Base-by-base conservation (phyloP, 2,888 invertebrate genomes). In the Fragum sueziense region DNA sequence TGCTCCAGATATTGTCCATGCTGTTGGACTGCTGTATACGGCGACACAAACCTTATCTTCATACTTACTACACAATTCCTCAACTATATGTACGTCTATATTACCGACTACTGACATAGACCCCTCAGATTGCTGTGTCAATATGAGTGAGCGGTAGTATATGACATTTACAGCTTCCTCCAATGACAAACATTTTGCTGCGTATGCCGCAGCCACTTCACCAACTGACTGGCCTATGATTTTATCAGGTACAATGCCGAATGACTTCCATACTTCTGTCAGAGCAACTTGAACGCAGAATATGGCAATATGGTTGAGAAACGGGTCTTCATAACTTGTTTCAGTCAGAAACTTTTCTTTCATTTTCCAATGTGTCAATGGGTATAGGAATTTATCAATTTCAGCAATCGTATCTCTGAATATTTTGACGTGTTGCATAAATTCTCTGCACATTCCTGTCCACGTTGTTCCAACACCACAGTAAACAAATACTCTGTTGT, bases 201-300 rank as follows among this genome's bases (percentile, higher is more conserved):
- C 80, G 69, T 84, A 83, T 3, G 88, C 84, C 1, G 89, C 89
- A 22, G 88, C 87, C 0, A 89, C 88, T 47, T 89, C 89, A 9
- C 89, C 89, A 7, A 88, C 84, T 3, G 88, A 88, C 65, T 88
- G 88, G 25, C 89, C 89, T 20, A 89, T 67, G 17, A 88, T 82
- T 22, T 59, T 70, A 62, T 78, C 79, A 0, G 88, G 85, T 27
- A 31, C 9, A 29, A 89, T 67, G 6, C 89, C 88, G 25, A 67
- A 85, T 25, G 75, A 71, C 52, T 71, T 71, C 86, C 86, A 86
- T 14, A 88, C 52, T 17, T 65, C 62, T 17, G 76, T 67, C 20
- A 88, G 59, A 1, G 76, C 86, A n/a, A 88, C 82, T 78, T 89
- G 88, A 25, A 76, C 76, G 9, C 87, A 80, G 73, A 90, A 89